Percentiles rank a stretch among this genome's conserved stretches.
Evolutionary conservation across 53 echinoderm and acorn worm species (phyloP).

Genomic region (Temnopleurus reevesii): DNA sequence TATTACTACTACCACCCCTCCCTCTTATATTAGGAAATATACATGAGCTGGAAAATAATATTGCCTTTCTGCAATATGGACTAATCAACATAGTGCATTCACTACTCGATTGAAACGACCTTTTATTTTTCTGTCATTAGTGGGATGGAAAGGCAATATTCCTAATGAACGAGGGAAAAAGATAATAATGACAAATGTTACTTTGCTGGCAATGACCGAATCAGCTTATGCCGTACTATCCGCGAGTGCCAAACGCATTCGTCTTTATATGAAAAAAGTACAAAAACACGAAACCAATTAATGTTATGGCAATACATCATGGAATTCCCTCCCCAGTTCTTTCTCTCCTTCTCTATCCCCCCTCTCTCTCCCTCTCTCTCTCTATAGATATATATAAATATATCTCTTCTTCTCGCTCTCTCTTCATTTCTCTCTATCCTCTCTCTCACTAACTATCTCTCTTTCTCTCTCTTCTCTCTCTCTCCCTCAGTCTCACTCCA

Average conservation of each 20-base stretch:
- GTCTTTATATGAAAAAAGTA: not conserved
- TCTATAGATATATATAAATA: too few relatives aligned
- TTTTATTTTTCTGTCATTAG: constrained; percentile 23
- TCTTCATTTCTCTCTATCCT: too few relatives aligned
- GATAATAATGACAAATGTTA: not conserved
- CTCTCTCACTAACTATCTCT: too few relatives aligned
- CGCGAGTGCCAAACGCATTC: not conserved
- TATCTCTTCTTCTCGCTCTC: too few relatives aligned
- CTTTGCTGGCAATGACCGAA: not conserved
- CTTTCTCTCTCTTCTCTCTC: too few relatives aligned
- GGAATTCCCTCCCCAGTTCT: too few relatives aligned
- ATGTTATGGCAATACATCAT: not conserved
- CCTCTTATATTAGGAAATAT: too few relatives aligned
- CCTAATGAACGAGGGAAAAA: not conserved
- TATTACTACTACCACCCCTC: too few relatives aligned
- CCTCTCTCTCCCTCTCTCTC: too few relatives aligned
- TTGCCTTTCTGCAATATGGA: not conserved
- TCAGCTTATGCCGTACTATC: not conserved
- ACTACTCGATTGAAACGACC: constrained; percentile 7
- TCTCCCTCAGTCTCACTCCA: too few relatives aligned
- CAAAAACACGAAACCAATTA: not conserved
- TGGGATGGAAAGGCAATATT: not conserved
- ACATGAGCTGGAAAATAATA: not conserved
- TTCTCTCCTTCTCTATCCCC: too few relatives aligned
- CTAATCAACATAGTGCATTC: constrained; percentile 37